These are phyloP conservation scores for Amazona vittata DNA, from an alignment of 2,113 vertebrate species.

Conservation along the genomic window DNA sequence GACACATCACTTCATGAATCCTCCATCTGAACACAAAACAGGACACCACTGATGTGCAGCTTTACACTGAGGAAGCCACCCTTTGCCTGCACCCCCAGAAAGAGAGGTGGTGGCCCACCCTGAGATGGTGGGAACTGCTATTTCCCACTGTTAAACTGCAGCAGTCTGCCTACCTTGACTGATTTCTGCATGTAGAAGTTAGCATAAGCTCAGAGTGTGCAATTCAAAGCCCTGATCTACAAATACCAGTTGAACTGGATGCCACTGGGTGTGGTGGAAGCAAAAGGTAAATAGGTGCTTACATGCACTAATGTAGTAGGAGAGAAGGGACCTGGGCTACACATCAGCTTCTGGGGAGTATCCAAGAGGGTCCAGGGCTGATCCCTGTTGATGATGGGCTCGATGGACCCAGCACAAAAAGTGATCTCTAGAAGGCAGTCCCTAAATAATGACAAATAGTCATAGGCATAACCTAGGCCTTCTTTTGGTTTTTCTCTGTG, in stretches of 20 bases:
- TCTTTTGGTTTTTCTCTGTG: neutral
- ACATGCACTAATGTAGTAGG: accelerated
- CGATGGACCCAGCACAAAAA: neutral
- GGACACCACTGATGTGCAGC: accelerated
- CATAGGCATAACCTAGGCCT: neutral
- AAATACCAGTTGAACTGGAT: neutral
- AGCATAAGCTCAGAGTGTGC: neutral
- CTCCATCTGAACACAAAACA: neutral
- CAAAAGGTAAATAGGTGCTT: neutral
- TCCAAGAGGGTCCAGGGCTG: neutral
- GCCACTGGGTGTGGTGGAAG: neutral
- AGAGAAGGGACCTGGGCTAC: neutral
- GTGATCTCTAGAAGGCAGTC: neutral
- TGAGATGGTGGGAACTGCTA: accelerated
- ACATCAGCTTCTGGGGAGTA: neutral
- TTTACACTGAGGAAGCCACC: neutral
- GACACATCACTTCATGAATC: neutral
- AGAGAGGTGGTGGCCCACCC: accelerated
- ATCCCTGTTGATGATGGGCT: neutral
- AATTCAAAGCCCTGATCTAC: neutral
- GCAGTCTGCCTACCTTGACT: neutral
- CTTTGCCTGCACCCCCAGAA: accelerated
- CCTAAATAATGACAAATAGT: neutral
- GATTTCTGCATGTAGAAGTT: neutral
- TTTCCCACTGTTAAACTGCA: neutral